Base-by-base conservation (phyloP, 2,797 vertebrate species). In the Myiothlypis chrysogaster region DNA sequence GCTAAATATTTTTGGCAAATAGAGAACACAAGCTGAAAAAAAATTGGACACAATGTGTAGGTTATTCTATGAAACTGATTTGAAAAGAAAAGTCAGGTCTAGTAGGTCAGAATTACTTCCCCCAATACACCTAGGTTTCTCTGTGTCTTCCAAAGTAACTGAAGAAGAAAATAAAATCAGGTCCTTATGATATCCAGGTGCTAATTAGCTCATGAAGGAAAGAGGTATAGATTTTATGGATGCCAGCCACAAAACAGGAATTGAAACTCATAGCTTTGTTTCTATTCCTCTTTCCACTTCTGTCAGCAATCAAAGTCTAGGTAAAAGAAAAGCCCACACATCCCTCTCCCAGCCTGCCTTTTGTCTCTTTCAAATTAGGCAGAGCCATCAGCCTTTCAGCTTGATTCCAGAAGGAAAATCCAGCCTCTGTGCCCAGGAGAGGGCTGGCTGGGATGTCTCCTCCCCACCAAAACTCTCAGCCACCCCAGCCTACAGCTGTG, bases 401-500 rank as follows among this genome's bases (percentile, higher is more conserved):
- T 47, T 77, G 59, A 80, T 64, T 57, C 46, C 4, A 3, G 27
- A 28, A 80, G 27, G 59, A 87, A 89, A 86, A 80, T 79, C 24
- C 50, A 89, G 4, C 8, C 24, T 17, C 49, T 10, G 1, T 27
- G 24, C 35, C 39, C 28, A 56, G 49, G 25, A 80, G 15, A 90
- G 22, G 6, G 4, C 47, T 88, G 39, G 14, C 72, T 21, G 3
- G 17, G 30, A 49, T 23, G 22, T 5, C 22, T 75, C 37, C 57
- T 70, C 52, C 55, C 43, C 12, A 10, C 2, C 1, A 0, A 91
- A 88, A 46, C 37, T 24, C 49, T 43, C 32, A 77, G 39, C 19
- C 3, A 2, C 37, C n/a, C 25, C 55, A 72, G 35, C 47, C 64
- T 30, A 17, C 1, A 2, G 28, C 64, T 10, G 2, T 1, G 0